Evolutionary conservation across 2,888 invertebrate species (phyloP), one percentile per base, ranked within the genome.

Genomic region (Xylota segnis): DNA sequence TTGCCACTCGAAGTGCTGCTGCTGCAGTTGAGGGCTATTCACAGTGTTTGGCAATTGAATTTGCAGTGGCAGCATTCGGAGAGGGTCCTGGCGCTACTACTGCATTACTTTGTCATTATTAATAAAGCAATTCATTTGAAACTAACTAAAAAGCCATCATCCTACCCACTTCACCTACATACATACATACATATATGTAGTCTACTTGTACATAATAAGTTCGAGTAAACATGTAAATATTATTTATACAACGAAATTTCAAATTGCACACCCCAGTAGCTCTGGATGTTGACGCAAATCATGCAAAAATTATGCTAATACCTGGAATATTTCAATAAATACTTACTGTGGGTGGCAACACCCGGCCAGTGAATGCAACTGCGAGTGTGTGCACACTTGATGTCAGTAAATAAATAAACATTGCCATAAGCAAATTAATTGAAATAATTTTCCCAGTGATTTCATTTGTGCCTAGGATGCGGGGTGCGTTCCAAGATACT

Each of bases 391-490:
- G 43, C n/a, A 47, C 40, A 34, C 75, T 68, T 47, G 16, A 61
- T 75, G 75, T 84, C 65, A 59, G 63, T 65, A 84, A 81, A 79
- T 65, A 81, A 70, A 70, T 70, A 84, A 84, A 75, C 83, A 84
- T 75, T 84, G 79, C 75, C 45, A 68, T 58, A 58, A 71, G 81
- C 81, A 81, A 84, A 81, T 84, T 84, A 84, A 84, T 84, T 84
- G 65, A 81, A 84, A 84, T 84, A 71, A 75, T 84, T 84, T 81
- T 79, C 63, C 63, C 52, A 75, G 23, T 75, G 75, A 84, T 79
- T 79, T 75, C 63, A 75, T 83, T 68, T 52, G 14, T n/a, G 16
- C 10, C 10, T 12, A 56, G 9, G 40, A 37, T 23, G 5, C 37
- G 16, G 23, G 34, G 54, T 16, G n/a, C 5, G 40, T 54, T 61